phyloP scores from a whole-genome alignment of 2,888 invertebrate genomes.

The Villa cingulata region DNA sequence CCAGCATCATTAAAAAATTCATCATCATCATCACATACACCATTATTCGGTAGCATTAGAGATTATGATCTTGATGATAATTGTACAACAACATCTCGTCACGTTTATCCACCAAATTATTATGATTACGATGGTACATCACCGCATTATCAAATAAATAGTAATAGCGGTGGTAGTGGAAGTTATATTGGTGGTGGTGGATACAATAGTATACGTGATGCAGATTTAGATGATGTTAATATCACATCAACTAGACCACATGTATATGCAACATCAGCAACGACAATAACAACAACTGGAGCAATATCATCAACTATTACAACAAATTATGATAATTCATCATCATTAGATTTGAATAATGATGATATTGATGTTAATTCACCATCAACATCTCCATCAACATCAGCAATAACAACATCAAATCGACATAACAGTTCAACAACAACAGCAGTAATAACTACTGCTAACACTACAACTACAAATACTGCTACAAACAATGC shows the following conservation, averaged over 20 bases:
- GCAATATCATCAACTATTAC: constrained; percentile 28
- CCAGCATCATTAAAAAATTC: constrained; percentile 33
- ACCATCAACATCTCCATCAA: background rate
- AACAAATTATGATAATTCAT: constrained; percentile 23
- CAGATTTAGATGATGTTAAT: constrained; percentile 27
- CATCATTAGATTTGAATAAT: background rate
- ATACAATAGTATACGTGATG: constrained; percentile 33
- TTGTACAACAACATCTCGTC: constrained; percentile 21
- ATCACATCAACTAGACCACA: constrained; percentile 18
- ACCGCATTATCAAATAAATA: constrained; percentile 27
- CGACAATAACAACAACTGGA: constrained; percentile 17
- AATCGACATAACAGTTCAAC: background rate
- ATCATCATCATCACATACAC: constrained; percentile 31
- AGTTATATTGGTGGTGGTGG: constrained; percentile 19
- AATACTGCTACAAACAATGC: background rate
- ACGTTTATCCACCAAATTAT: constrained; percentile 33
- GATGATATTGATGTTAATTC: too few relatives aligned
- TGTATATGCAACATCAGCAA: constrained; percentile 35
- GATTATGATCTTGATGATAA: constrained; percentile 29
- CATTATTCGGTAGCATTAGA: constrained; percentile 32
- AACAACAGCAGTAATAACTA: background rate
- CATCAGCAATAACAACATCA: background rate
- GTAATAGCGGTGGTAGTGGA: background rate
- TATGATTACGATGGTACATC: constrained; percentile 30
- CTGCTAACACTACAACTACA: background rate